Evolutionary conservation across 2,888 invertebrate genomes (phyloP).

Genomic region (Deroplatys truncata): DNA sequence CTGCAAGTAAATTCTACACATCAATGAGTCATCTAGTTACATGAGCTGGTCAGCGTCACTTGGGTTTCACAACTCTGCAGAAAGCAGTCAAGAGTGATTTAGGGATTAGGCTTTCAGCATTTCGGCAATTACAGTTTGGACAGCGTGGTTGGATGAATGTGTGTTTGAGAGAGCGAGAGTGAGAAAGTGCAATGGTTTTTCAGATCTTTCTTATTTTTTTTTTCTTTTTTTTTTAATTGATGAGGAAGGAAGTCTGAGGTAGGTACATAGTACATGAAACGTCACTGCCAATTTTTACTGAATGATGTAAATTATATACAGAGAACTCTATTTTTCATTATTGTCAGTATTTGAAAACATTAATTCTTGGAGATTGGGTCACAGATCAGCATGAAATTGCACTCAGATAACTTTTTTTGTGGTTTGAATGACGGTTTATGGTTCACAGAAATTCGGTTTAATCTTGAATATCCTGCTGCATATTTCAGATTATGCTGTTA

Average conservation of each 20-base stretch:
- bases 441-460: too few relatives aligned
- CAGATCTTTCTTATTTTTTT: neutral
- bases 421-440: too few relatives aligned
- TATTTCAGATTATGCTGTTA: too few relatives aligned
- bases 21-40: too few relatives aligned
- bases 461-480: too few relatives aligned
- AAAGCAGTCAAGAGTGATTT: too few relatives aligned
- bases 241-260: constrained; percentile 10
- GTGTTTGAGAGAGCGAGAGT: neutral
- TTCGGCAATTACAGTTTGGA: neutral
- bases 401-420: too few relatives aligned
- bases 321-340: constrained; percentile 15
- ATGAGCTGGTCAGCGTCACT: too few relatives aligned
- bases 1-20: too few relatives aligned
- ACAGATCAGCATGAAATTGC: neutral
- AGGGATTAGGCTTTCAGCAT: neutral
- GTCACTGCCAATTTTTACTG: constrained; percentile 15
- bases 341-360: neutral
- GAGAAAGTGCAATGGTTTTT: neutral
- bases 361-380: neutral
- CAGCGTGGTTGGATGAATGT: neutral
- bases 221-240: neutral
- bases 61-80: too few relatives aligned
- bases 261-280: constrained; percentile 2
- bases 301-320: constrained; percentile 10